phyloP scores from a whole-genome alignment of 2,888 invertebrate species.

The Rotaria macrura region DNA sequence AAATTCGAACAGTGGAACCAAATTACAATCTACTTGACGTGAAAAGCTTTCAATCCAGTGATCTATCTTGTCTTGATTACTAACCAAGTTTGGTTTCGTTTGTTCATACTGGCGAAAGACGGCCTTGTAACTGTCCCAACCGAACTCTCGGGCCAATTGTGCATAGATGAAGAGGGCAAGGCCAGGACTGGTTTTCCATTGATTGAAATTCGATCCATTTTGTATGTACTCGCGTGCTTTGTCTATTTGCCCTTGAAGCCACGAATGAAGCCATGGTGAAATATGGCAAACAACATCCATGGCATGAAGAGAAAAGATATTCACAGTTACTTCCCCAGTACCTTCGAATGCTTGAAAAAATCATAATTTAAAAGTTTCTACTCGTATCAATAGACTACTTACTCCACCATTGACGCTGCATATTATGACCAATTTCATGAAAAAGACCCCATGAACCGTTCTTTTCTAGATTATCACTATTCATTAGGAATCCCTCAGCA shows the following conservation, averaged over 20 bases:
- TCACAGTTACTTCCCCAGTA: conserved; percentile 37
- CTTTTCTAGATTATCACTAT: conserved; percentile 17
- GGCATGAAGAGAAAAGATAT: conserved; percentile 38
- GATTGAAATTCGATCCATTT: conserved; percentile 34
- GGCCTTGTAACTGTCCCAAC: conserved; percentile 36
- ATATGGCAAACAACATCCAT: conserved; percentile 35
- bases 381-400: not conserved
- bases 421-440: conserved; percentile 39
- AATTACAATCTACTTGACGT: conserved; percentile 33
- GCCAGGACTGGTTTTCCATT: conserved; percentile 35
- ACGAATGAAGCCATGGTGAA: conserved; percentile 35
- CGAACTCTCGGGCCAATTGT: conserved; percentile 36
- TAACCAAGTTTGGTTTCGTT: conserved; percentile 16
- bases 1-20: conserved; percentile 36
- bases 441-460: conserved; percentile 37
- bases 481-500: conserved; percentile 19
- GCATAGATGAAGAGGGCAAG: conserved; percentile 37
- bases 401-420: conserved; percentile 37
- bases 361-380: no score
- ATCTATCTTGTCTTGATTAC: conserved; percentile 37
- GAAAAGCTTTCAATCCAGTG: conserved; percentile 37
- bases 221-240: conserved; percentile 34
- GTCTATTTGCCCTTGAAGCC: conserved; percentile 33
- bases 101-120: conserved; percentile 36
- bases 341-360: conserved; percentile 36